These are phyloP conservation scores for Tetragnatha versicolor DNA, from an alignment of 1,140 invertebrate genomes.

Conservation along the genomic window DNA sequence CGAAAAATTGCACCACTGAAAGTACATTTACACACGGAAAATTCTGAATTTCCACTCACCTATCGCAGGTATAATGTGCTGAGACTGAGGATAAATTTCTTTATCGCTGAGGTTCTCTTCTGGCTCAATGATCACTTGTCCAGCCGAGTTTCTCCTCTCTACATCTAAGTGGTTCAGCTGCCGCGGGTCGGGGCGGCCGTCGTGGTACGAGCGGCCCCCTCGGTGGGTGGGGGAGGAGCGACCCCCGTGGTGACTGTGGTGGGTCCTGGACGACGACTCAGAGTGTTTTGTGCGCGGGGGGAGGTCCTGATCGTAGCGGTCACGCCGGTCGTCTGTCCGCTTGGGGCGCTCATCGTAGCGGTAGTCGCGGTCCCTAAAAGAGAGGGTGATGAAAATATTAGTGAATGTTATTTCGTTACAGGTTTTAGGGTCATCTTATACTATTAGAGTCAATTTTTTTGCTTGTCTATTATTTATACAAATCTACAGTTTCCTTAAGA, in stretches of 20 bases:
- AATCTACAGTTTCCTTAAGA: no score
- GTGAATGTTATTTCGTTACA: no score
- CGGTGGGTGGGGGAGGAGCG: slow-evolving; percentile 34
- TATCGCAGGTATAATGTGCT: slow-evolving; percentile 69
- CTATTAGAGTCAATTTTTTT: no score
- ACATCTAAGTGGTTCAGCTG: slow-evolving; percentile 29
- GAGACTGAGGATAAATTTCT: slow-evolving; percentile 71
- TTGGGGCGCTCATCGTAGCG: background rate
- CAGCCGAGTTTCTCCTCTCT: slow-evolving; percentile 63
- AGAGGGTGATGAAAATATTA: no score
- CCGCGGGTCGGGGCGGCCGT: background rate
- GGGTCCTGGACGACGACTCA: slow-evolving; percentile 18
- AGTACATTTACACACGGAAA: no score
- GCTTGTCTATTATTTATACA: no score
- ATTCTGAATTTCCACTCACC: no score
- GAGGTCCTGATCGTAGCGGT: slow-evolving; percentile 13
- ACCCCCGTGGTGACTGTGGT: slow-evolving; percentile 37
- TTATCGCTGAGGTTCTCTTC: slow-evolving; percentile 88
- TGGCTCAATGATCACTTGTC: slow-evolving; percentile 74
- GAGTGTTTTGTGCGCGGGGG: slow-evolving; percentile 46
- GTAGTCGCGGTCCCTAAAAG: background rate
- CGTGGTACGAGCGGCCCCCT: slow-evolving; percentile 21
- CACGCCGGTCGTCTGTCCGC: slow-evolving; percentile 31
- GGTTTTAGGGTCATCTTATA: no score
- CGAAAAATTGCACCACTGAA: no score